Evolutionary conservation across 2,888 invertebrate genomes (phyloP), one percentile per base, ranked within the genome.

Genomic region (Trypoxylon attenuatum): DNA sequence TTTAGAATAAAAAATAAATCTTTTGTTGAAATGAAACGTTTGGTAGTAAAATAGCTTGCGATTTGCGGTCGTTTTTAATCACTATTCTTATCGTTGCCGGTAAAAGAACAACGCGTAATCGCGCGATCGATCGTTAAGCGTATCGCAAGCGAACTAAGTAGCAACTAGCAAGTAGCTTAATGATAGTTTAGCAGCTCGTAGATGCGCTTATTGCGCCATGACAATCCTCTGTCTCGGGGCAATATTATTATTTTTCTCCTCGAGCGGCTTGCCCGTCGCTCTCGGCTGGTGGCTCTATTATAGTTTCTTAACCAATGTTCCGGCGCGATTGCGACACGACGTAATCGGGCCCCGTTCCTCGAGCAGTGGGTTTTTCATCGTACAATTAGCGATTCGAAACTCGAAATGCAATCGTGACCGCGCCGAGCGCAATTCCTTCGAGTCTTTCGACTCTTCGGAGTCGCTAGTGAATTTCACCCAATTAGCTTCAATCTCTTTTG

Each of bases 331-430:
- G 62, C 71, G 75, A 59, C 71, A 74, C 60, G 71, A 52, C 69
- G n/a, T n/a, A n/a, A n/a, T n/a, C n/a, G 66, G 71, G 71, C 62
- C 62, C 39, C 50, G 46, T 47, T 65, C 64, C 42, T 60, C 65
- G 59, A 59, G 71, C 57, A 47, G 61, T 60, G 60, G 33, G 69
- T 71, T 71, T 63, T 74, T 74, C 71, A 33, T 63, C 51, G 60
- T 59, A 41, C 71, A 75, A 75, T 74, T 74, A 75, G 71, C 62
- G 65, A 41, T 10, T 45, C 69, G 57, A 74, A 71, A 69, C 75
- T 64, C 51, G 41, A 56, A 61, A 67, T 49, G 69, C 65, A 62
- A 64, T 70, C 61, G 59, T 19, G 27, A 50, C 51, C 54, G 58
- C 54, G 47, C 39, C 61, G 52, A 64, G 13, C 33, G n/a, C 33